Evolutionary conservation across 1,140 invertebrate genomes (phyloP).

Genomic region (Heliothis virescens): DNA sequence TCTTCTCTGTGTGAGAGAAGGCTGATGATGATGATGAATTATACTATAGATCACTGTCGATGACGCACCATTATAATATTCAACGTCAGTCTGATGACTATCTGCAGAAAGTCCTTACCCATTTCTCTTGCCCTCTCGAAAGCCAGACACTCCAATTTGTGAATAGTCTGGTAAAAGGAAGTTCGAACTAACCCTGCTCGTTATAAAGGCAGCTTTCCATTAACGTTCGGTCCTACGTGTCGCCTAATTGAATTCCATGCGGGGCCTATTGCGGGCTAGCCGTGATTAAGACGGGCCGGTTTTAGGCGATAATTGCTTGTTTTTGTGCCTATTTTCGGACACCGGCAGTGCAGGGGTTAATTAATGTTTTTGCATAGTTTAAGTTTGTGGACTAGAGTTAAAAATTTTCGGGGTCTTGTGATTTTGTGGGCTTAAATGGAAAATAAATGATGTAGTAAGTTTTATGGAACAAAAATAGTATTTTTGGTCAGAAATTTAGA

Average conservation of each 20-base stretch:
- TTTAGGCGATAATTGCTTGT: slow-evolving; percentile 26
- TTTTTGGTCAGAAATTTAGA: not conserved
- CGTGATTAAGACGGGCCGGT: slow-evolving; percentile 35
- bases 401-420: not conserved
- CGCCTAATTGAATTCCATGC: slow-evolving; percentile 38
- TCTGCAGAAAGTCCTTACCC: too few species aligned
- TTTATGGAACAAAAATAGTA: too few species aligned
- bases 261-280: slow-evolving; percentile 12
- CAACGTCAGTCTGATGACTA: too few species aligned
- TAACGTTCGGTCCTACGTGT: slow-evolving; percentile 18
- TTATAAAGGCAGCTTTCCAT: slow-evolving; percentile 35
- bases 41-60: too few species aligned
- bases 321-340: slow-evolving; percentile 17
- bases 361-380: slow-evolving; percentile 13
- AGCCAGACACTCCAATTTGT: too few species aligned
- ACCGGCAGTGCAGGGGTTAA: not conserved
- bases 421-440: not conserved
- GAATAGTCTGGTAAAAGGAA: too few species aligned
- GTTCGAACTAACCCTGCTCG: not conserved
- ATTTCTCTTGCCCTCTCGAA: too few species aligned
- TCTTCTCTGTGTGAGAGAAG: too few species aligned
- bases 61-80: too few species aligned
- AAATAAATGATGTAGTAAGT: too few species aligned
- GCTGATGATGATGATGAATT: too few species aligned
- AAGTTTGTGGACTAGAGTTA: not conserved